Evolutionary conservation across 2,797 vertebrate species (phyloP).

Genomic region (Nasua narica): DNA sequence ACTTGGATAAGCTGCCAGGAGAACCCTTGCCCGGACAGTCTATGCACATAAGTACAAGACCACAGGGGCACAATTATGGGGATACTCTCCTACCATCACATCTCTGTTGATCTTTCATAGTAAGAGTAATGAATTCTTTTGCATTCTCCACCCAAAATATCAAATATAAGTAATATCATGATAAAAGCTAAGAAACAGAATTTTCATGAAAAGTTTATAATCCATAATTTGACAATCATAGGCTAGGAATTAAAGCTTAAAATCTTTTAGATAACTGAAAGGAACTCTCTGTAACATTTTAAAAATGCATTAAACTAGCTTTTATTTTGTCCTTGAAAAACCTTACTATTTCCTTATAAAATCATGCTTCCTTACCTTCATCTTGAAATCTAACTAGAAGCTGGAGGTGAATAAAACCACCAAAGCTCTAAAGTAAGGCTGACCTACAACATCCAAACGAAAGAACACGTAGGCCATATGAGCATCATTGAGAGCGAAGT

Average conservation of each 20-base stretch:
- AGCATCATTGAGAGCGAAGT: accelerated
- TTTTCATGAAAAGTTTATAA: background rate
- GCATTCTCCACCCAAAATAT: background rate
- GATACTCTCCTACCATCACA: too few species aligned
- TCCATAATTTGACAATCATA: background rate
- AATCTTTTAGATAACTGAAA: background rate
- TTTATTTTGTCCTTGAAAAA: background rate
- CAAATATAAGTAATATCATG: background rate
- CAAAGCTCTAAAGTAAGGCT: background rate
- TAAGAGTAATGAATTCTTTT: background rate
- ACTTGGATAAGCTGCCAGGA: too few species aligned
- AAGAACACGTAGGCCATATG: background rate
- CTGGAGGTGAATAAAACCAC: background rate
- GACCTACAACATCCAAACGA: background rate
- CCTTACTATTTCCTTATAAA: background rate
- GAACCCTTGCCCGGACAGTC: background rate
- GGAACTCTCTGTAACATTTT: background rate
- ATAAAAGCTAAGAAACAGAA: background rate
- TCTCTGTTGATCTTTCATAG: background rate
- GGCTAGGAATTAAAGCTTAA: background rate
- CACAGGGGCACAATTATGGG: too few species aligned
- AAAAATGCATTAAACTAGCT: background rate
- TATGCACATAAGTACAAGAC: too few species aligned
- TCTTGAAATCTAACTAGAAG: background rate
- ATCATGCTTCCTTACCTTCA: background rate